Base-by-base conservation (phyloP, 2,113 vertebrate genomes). In the Lampris incognitus region DNA sequence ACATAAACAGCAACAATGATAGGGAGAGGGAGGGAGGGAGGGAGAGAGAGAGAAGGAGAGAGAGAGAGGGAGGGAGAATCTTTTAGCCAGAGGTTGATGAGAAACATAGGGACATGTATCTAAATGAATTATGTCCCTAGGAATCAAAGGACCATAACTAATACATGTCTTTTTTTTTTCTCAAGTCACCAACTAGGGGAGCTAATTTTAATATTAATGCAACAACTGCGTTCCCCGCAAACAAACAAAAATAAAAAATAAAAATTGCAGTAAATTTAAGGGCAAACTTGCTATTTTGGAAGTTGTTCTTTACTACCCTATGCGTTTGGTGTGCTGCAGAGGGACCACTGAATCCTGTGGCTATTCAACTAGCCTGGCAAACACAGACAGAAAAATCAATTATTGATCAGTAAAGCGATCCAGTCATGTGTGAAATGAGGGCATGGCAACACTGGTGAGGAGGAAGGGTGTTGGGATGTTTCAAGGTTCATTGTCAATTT, bases 131-230 rank as follows among this genome's bases (percentile, higher is more conserved):
- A 69, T 81, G 82, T 85, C 80, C 87, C 87, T 69, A 64, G 70
- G 76, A 89, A 86, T 81, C 85, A 88, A 54, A 87, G 69, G 79
- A 86, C 84, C 90, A 92, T 89, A 87, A 92, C 88, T 89, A 92
- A 92, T 92, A 87, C 84, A 92, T 88, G 87, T 89, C 86, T 85
- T 84, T 91, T 85, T 85, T 84, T 91, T 92, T 90, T 90, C 83
- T 83, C 65, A 84, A 80, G 85, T 83, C 84, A 67, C 84, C 84
- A 88, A 86, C 78, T 76, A 8, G 48, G 78, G 79, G 84, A n/a
- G 60, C 39, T 72, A 71, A 85, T 87, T 91, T 91, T 84, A 92
- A 93, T 92, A 92, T 92, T 92, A 85, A 93, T 92, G 88, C 66
- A 76, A 86, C 82, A 84, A 90, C 88, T 82, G 81, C 73, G 87